Evolutionary conservation across 2,797 vertebrate species (phyloP).

Genomic region (Esox masquinongy): DNA sequence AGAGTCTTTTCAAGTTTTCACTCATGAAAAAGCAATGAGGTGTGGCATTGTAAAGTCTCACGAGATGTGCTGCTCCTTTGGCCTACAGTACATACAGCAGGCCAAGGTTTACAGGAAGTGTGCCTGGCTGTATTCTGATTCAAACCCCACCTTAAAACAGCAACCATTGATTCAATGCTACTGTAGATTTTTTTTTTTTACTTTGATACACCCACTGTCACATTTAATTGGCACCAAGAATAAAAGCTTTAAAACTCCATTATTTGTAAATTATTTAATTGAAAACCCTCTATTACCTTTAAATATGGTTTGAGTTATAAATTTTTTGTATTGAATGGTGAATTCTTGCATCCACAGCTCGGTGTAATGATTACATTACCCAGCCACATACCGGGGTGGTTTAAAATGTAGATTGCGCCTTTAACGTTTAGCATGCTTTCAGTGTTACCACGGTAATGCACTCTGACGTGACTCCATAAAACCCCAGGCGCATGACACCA

Average conservation of each 20-base stretch:
- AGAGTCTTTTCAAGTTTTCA: not conserved
- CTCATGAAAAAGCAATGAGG: not conserved
- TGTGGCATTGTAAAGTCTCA: not conserved
- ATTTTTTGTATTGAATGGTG: too few species aligned
- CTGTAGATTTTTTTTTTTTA: not conserved
- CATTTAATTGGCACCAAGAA: too few species aligned
- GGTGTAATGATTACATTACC: not conserved
- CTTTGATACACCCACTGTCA: not conserved
- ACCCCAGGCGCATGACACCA: not conserved
- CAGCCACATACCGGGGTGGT: not conserved
- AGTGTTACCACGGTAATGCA: not conserved
- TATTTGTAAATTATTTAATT: too few species aligned
- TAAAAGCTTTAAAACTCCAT: too few species aligned
- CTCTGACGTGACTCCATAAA: not conserved
- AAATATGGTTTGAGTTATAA: too few species aligned
- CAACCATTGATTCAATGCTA: not conserved
- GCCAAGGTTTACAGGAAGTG: not conserved
- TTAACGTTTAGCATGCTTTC: not conserved
- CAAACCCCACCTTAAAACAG: not conserved
- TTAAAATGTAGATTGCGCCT: not conserved
- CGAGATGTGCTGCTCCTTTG: constrained; percentile 5
- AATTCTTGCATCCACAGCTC: too few species aligned
- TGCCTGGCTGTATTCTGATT: not conserved
- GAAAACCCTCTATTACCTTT: too few species aligned
- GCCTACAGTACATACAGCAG: constrained; percentile 11